Evolutionary conservation across 2,888 invertebrate species (phyloP).

Genomic region (Pomacea canaliculata): DNA sequence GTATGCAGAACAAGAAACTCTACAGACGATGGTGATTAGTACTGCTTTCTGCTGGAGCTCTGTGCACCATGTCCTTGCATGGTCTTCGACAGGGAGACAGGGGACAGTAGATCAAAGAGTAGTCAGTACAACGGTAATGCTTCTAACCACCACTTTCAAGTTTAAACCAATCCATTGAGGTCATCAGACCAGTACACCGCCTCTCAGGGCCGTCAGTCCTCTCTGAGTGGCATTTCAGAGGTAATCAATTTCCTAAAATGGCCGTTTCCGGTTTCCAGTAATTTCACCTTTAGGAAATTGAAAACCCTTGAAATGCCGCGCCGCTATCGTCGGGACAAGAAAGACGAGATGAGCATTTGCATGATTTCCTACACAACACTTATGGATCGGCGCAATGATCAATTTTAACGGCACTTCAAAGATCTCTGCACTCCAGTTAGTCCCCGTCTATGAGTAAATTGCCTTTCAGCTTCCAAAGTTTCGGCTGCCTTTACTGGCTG

Average conservation of each 20-base stretch:
- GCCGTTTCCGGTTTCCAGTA: constrained; percentile 8
- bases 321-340: background rate
- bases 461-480: background rate
- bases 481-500: background rate
- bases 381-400: constrained; percentile 4
- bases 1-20: too few species aligned
- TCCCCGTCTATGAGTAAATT: background rate
- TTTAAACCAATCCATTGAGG: too few species aligned
- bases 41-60: too few species aligned
- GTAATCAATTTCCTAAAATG: constrained; percentile 11
- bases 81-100: too few species aligned
- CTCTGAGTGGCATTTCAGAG: background rate
- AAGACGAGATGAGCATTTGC: background rate
- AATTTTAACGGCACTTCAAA: constrained; percentile 9
- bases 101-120: too few species aligned
- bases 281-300: constrained; percentile 24
- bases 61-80: too few species aligned
- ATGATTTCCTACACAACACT: constrained; percentile 21
- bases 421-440: constrained; percentile 8
- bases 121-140: too few species aligned
- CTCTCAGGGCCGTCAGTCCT: too few species aligned
- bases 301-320: constrained; percentile 22
- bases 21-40: too few species aligned
- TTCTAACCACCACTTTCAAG: too few species aligned
- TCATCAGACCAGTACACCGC: too few species aligned